Evolutionary conservation across 2,113 vertebrate genomes (phyloP).

Genomic region (Triplophysa tibetana): DNA sequence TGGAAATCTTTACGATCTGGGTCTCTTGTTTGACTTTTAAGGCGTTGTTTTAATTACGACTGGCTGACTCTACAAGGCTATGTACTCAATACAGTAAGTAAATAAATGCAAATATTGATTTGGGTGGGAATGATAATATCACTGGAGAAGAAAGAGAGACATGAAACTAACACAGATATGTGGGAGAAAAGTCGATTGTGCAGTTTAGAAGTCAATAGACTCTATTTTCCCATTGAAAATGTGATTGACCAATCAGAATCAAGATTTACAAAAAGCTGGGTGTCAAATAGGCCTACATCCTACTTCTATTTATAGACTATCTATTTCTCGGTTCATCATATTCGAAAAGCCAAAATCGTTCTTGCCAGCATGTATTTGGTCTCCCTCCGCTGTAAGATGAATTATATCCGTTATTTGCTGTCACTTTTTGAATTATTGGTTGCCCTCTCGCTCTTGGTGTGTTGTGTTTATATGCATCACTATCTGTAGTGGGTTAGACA

Average conservation of each 20-base stretch:
- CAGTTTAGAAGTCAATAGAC: too few species aligned
- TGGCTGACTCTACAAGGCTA: neutral
- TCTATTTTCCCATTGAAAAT: too few species aligned
- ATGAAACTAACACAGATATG: too few species aligned
- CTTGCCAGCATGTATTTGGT: neutral
- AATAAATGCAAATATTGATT: too few species aligned
- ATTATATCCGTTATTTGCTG: constrained; percentile 28
- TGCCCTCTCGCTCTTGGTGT: constrained; percentile 18
- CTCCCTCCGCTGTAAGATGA: constrained; percentile 3
- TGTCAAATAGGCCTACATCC: too few species aligned
- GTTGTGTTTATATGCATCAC: constrained; percentile 34
- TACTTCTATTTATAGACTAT: too few species aligned
- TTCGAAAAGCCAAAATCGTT: neutral
- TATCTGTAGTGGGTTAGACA: constrained; percentile 27
- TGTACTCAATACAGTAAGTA: neutral
- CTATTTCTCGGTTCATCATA: neutral
- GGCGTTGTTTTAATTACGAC: neutral
- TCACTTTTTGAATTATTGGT: constrained; percentile 33
- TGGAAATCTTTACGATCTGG: neutral
- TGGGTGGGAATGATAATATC: too few species aligned
- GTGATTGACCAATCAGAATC: too few species aligned
- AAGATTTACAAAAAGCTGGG: too few species aligned
- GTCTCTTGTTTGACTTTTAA: neutral
- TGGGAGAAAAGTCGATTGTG: too few species aligned
- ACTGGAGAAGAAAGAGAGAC: too few species aligned